Conservation (phyloP, 2,888 invertebrate species). For the Drosophila tanythrix region DNA sequence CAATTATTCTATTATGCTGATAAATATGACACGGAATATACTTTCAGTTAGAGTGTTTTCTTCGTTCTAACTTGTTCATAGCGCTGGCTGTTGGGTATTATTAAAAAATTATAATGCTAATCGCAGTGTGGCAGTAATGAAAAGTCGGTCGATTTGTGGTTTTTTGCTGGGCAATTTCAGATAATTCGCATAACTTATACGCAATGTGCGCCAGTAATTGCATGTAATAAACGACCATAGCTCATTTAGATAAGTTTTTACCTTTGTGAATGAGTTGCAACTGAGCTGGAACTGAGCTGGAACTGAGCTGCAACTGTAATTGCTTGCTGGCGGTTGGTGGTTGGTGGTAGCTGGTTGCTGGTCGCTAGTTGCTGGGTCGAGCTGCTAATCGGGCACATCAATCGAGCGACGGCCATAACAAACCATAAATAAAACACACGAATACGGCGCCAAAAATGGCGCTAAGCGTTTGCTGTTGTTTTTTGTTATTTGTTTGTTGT, state of each 20-base stretch:
- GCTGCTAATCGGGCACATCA: slow-evolving; percentile 59
- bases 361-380: slow-evolving; percentile 6
- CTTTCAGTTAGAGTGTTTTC: background rate
- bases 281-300: slow-evolving; percentile 9
- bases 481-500: slow-evolving; percentile 7
- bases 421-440: slow-evolving; percentile 53
- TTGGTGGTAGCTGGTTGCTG: slow-evolving; percentile 33
- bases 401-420: slow-evolving; percentile 57
- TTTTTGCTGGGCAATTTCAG: slow-evolving; percentile 33
- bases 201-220: slow-evolving; percentile 67
- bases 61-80: background rate
- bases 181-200: slow-evolving; percentile 67
- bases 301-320: slow-evolving; percentile 33
- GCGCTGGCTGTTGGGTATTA: slow-evolving; percentile 11
- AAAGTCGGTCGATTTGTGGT: slow-evolving; percentile 49
- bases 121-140: slow-evolving; percentile 37
- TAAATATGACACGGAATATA: background rate
- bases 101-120: slow-evolving; percentile 59
- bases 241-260: slow-evolving; percentile 77
- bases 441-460: slow-evolving; percentile 56
- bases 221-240: slow-evolving; percentile 65
- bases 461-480: slow-evolving; percentile 38
- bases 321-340: slow-evolving; percentile 33
- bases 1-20: background rate
- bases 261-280: slow-evolving; percentile 7